Percentiles rank a stretch among this genome's conserved stretches.
phyloP scores from a whole-genome alignment of 2,797 vertebrate genomes.

The Tarsius wallacei region DNA sequence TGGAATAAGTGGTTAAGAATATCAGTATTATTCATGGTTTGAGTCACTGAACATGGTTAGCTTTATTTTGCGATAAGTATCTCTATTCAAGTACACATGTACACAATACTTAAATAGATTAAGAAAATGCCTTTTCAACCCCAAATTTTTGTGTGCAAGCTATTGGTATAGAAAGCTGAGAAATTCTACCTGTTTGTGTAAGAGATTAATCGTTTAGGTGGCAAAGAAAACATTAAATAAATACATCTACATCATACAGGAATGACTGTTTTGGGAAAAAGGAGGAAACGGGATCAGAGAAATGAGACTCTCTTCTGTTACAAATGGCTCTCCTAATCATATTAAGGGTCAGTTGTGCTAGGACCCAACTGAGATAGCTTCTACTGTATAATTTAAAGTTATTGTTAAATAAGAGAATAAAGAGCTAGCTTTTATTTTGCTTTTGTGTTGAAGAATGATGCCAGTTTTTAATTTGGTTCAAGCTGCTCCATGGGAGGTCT shows the following conservation, averaged over 20 bases:
- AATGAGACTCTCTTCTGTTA: neutral
- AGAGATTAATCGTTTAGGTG: neutral
- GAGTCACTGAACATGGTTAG: conserved; percentile 14
- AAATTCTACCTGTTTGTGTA: neutral
- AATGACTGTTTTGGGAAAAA: neutral
- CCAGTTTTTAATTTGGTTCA: neutral
- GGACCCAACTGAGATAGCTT: neutral
- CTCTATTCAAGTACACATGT: neutral
- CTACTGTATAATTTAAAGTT: conserved; percentile 20
- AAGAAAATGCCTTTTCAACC: neutral
- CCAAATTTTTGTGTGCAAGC: neutral
- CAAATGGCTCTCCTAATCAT: neutral
- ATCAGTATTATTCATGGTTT: neutral
- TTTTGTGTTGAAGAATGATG: neutral
- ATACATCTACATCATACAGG: neutral
- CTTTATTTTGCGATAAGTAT: neutral
- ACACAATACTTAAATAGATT: neutral
- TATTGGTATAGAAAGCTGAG: neutral
- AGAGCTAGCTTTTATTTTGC: conserved; percentile 12
- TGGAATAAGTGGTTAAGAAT: neutral
- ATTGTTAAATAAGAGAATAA: neutral
- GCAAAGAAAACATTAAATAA: neutral
- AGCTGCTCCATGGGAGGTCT: neutral
- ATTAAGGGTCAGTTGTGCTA: neutral
- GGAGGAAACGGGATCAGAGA: neutral